A percentile compares a stretch with the other conserved stretches of the same genome.
Conservation (phyloP, 2,113 vertebrate genomes). For the Martes martes region DNA sequence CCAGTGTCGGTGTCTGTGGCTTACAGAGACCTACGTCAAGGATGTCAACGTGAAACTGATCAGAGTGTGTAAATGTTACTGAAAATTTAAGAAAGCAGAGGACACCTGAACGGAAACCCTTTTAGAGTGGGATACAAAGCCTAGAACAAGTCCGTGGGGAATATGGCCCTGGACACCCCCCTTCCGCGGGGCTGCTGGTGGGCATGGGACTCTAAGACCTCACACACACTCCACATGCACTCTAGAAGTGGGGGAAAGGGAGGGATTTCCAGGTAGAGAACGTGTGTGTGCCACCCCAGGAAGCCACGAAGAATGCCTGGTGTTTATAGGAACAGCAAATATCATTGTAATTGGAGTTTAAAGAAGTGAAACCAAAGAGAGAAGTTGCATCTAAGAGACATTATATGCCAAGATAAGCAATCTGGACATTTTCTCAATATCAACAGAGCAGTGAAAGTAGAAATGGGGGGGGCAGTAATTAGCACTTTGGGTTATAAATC, state of each 20-base stretch:
- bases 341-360: neutral
- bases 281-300: neutral
- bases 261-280: neutral
- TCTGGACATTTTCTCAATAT: neutral
- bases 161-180: rapidly evolving
- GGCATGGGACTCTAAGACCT: neutral
- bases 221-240: too few species aligned
- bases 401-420: neutral
- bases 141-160: neutral
- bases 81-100: neutral
- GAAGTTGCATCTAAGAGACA: neutral
- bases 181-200: rapidly evolving
- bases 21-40: neutral
- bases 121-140: neutral
- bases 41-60: neutral
- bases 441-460: neutral
- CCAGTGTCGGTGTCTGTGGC: too few species aligned
- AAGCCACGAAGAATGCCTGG: neutral
- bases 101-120: neutral
- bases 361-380: neutral
- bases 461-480: neutral
- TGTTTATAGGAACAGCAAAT: neutral
- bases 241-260: neutral
- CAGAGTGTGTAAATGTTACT: neutral
- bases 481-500: neutral